These are phyloP conservation scores for Yoshiicerus persimilis DNA, from an alignment of 1,140 invertebrate genomes.

Conservation along the genomic window DNA sequence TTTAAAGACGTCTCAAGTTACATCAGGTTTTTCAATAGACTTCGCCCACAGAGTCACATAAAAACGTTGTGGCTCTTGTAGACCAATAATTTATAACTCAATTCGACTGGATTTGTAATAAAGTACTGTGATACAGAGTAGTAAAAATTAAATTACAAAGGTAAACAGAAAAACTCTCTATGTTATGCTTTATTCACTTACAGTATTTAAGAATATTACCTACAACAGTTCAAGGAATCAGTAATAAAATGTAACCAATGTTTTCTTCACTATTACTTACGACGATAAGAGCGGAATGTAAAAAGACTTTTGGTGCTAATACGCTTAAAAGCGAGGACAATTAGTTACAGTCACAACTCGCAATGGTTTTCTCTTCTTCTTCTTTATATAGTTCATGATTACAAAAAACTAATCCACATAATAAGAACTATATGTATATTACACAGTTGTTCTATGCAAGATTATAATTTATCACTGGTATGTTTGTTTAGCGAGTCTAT, in stretches of 20 bases:
- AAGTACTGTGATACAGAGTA: neutral
- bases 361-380: neutral
- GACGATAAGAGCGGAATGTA: neutral
- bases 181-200: too few species aligned
- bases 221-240: neutral
- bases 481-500: neutral
- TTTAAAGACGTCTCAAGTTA: neutral
- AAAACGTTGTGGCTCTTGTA: neutral
- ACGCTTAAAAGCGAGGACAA: neutral
- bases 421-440: neutral
- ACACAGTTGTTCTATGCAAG: neutral
- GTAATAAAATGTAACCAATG: neutral
- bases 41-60: slow-evolving; percentile 9
- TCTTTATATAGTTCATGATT: neutral
- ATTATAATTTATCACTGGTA: neutral
- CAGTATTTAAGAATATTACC: neutral
- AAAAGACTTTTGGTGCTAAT: neutral
- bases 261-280: neutral
- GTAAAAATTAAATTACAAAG: neutral
- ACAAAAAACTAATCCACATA: neutral
- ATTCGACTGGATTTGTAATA: slow-evolving; percentile 15
- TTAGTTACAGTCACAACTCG: neutral
- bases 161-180: neutral
- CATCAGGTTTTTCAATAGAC: slow-evolving; percentile 1
- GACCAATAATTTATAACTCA: slow-evolving; percentile 17